These are phyloP conservation scores for Athripsodes cinereus DNA, from an alignment of 2,888 invertebrate genomes.

Conservation along the genomic window DNA sequence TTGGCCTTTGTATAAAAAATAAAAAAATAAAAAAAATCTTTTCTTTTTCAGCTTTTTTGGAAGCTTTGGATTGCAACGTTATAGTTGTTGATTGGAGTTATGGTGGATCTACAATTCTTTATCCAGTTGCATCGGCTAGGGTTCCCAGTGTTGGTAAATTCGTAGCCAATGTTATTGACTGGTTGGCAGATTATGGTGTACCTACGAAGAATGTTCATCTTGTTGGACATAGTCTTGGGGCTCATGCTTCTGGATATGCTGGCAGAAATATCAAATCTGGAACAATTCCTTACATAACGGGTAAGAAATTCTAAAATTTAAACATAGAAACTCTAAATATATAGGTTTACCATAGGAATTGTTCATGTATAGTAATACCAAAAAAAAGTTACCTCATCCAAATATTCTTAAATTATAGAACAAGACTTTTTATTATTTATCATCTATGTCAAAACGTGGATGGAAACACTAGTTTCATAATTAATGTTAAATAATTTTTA, in stretches of 20 bases:
- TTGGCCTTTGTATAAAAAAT: too few species aligned
- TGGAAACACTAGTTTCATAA: too few species aligned
- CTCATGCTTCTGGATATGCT: conserved; percentile 9
- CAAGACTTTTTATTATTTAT: too few species aligned
- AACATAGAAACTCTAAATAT: too few species aligned
- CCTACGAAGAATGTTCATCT: conserved; percentile 8
- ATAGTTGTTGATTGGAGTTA: conserved; percentile 21
- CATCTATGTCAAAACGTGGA: too few species aligned
- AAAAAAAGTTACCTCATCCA: too few species aligned
- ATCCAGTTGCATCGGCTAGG: conserved; percentile 16
- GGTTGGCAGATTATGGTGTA: conserved; percentile 11
- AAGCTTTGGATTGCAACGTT: conserved; percentile 17
- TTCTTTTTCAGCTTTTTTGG: too few species aligned
- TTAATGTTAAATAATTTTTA: too few species aligned
- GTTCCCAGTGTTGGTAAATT: conserved; percentile 8
- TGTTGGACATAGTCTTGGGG: conserved; percentile 16
- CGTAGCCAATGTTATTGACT: conserved; percentile 15
- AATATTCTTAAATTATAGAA: too few species aligned
- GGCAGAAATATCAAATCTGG: conserved; percentile 4
- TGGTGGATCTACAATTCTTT: conserved; percentile 15
- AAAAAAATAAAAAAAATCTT: too few species aligned
- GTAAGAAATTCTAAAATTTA: not conserved
- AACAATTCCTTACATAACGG: conserved; percentile 11
- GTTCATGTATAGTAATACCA: too few species aligned
- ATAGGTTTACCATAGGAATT: too few species aligned